Evolutionary conservation across 2,113 vertebrate species (phyloP), one percentile per base, ranked within the genome.

Genomic region (Gallinago jamesoni): DNA sequence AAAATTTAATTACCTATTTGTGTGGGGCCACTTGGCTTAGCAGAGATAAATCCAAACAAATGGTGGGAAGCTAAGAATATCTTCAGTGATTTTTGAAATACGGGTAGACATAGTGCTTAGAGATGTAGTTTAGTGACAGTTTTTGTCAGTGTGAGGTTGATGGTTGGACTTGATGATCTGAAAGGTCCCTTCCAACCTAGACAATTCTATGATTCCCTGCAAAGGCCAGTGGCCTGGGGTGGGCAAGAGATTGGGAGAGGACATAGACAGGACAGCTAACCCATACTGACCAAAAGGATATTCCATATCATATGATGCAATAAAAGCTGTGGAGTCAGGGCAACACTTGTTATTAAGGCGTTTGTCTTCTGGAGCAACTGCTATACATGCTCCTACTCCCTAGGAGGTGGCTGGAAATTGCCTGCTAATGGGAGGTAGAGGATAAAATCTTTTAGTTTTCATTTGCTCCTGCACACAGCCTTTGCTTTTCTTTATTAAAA

Each of bases 371-470:
- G 4, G 53, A 59, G 23, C 14, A 67, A 5, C 30, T 1, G 3
- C 23, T 48, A 19, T 12, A 5, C 0, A 2, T 67, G 47, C 37
- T 52, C 12, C 20, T 53, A 0, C 25, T 59, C 72, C 43, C 13
- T 14, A 20, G 59, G 16, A 73, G 41, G 39, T 55, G 19, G 7
- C n/a, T 82, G 27, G n/a, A 50, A 7, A 12, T 88, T 5, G 6
- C 43, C n/a, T 68, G 27, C 23, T 78, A 14, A 22, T 74, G 9
- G 27, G 17, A 88, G 66, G 45, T 24, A 52, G 31, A 78, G 25
- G 60, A n/a, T 30, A 82, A 66, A 53, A 48, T 68, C 23, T 41
- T 31, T 20, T 35, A 59, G 6, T 39, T 84, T 78, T 88, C 28
- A 39, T 41, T 82, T 78, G 9, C 22, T 52, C 82, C 50, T 12